phyloP scores from a whole-genome alignment of 2,113 vertebrate species.

The Esox niger region DNA sequence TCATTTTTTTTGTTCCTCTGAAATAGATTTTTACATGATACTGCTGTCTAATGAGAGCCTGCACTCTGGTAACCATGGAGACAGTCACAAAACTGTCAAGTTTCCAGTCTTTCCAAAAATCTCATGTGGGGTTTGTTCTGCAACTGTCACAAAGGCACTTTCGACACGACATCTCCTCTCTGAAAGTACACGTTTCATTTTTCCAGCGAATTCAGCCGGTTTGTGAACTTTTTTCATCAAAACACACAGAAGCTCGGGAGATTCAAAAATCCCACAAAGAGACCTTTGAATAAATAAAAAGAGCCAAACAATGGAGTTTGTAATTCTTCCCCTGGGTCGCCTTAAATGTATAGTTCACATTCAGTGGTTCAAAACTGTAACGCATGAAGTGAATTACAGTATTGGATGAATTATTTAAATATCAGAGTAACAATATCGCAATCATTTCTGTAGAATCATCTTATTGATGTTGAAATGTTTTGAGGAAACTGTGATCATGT shows the following conservation, averaged over 20 bases:
- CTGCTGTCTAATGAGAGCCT: slow-evolving; percentile 71
- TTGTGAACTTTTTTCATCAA: slow-evolving; percentile 55
- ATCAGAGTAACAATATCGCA: no score
- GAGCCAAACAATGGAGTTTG: slow-evolving; percentile 33
- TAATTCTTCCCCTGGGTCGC: slow-evolving; percentile 32
- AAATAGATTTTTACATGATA: slow-evolving; percentile 61
- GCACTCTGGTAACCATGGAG: slow-evolving; percentile 74
- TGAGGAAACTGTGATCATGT: no score
- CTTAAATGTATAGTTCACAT: background rate
- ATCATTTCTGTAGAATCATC: no score
- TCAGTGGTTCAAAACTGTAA: slow-evolving; percentile 3
- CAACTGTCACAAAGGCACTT: slow-evolving; percentile 72
- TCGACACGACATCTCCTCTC: slow-evolving; percentile 62
- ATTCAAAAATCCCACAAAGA: slow-evolving; percentile 46
- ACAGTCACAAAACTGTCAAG: slow-evolving; percentile 80
- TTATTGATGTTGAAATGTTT: no score
- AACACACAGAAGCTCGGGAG: slow-evolving; percentile 48
- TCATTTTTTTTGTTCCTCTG: slow-evolving; percentile 40
- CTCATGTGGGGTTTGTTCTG: slow-evolving; percentile 59
- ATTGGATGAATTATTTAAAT: background rate
- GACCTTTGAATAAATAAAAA: slow-evolving; percentile 61
- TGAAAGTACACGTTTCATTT: slow-evolving; percentile 64
- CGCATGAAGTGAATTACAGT: background rate
- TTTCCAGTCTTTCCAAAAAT: slow-evolving; percentile 68
- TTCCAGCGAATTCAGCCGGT: slow-evolving; percentile 64